These are phyloP conservation scores for Echeneis naucrates DNA, from an alignment of 2,797 vertebrate genomes.

Conservation along the genomic window DNA sequence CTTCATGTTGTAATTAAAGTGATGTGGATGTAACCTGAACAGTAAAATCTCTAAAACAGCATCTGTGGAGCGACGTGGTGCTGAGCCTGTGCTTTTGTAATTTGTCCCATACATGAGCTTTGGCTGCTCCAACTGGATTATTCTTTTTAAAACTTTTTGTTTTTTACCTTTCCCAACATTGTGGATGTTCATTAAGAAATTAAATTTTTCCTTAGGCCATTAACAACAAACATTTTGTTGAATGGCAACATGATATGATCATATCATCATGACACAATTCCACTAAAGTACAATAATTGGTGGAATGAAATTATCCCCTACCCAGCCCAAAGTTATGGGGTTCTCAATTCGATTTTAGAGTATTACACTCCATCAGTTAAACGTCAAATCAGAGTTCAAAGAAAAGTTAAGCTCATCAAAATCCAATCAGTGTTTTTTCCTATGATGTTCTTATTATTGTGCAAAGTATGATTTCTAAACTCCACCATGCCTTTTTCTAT, in stretches of 20 bases:
- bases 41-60: background rate
- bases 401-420: background rate
- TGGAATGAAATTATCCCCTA: background rate
- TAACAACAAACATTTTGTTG: background rate
- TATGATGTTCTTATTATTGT: background rate
- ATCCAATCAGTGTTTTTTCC: conserved; percentile 1
- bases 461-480: conserved; percentile 12
- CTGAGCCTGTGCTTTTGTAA: background rate
- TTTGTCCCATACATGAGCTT: background rate
- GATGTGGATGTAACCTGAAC: too few species aligned
- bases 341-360: background rate
- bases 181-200: background rate
- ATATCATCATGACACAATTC: background rate
- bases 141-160: background rate
- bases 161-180: background rate
- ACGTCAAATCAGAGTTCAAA: background rate
- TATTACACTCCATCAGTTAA: background rate
- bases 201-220: background rate
- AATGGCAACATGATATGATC: background rate
- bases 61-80: background rate
- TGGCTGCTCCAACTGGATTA: too few species aligned
- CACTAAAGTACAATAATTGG: conserved; percentile 4
- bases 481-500: conserved; percentile 1
- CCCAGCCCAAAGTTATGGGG: background rate
- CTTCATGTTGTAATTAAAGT: too few species aligned